Evolutionary conservation across 2,113 vertebrate species (phyloP).

Genomic region (Callorhinus ursinus): DNA sequence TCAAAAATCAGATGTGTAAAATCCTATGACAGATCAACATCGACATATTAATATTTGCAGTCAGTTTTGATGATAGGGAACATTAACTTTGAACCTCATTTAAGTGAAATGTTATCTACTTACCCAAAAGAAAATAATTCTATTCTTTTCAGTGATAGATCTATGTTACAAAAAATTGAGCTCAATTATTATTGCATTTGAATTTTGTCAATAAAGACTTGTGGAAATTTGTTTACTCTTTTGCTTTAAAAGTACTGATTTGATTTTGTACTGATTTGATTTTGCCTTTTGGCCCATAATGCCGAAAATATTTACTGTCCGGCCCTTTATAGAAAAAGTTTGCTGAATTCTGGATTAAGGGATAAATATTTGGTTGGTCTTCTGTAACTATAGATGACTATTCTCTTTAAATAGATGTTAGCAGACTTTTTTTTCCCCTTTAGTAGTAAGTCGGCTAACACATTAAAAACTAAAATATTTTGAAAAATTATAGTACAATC

Average conservation of each 20-base stretch:
- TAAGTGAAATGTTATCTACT: not conserved
- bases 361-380: slow-evolving; percentile 21
- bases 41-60: not conserved
- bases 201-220: slow-evolving; percentile 31
- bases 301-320: not conserved
- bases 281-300: not conserved
- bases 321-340: slow-evolving; percentile 10
- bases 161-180: slow-evolving; percentile 9
- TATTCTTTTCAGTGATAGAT: not conserved
- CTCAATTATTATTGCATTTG: slow-evolving; percentile 23
- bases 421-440: not conserved
- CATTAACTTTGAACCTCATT: not conserved
- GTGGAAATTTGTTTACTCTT: not conserved
- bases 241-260: not conserved
- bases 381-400: not conserved
- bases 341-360: not conserved
- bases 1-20: slow-evolving; percentile 20
- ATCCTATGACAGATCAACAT: not conserved
- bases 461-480: not conserved
- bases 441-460: not conserved
- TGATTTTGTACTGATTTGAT: not conserved
- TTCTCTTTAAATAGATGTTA: not conserved
- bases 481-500: not conserved
- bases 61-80: not conserved
- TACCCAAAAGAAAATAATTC: not conserved